Conservation (phyloP, 1,140 invertebrate species). For the Spodoptera litura region DNA sequence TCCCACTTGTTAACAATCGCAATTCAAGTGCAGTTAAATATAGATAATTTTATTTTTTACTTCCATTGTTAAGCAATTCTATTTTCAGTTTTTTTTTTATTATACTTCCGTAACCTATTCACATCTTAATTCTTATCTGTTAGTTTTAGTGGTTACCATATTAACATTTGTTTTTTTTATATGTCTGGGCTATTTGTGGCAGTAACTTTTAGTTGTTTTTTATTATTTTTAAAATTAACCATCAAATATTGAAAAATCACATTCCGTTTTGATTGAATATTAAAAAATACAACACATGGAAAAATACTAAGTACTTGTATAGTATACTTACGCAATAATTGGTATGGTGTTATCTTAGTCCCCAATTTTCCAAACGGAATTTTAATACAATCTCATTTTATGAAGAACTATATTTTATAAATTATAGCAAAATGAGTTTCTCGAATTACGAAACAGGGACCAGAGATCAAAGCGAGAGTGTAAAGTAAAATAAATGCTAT, state of each 20-base stretch:
- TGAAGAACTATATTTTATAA: conserved; percentile 8
- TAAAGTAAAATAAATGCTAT: conserved; percentile 28
- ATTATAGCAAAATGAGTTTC: conserved; percentile 4
- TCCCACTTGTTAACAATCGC: conserved; percentile 3
- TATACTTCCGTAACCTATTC: not conserved
- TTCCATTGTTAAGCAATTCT: not conserved
- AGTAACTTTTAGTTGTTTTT: not conserved
- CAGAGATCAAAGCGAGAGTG: conserved; percentile 46
- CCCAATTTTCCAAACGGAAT: not conserved
- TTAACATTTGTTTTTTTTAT: conserved; percentile 22
- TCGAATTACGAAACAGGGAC: conserved; percentile 48
- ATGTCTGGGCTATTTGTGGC: not conserved
- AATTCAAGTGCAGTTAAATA: conserved; percentile 1
- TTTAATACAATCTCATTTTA: conserved; percentile 9
- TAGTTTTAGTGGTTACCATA: conserved; percentile 52
- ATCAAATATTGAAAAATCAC: conserved; percentile 35
- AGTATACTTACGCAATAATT: too few species aligned
- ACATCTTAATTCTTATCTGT: conserved; percentile 21
- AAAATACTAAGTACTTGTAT: not conserved
- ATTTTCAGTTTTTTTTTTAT: conserved; percentile 24
- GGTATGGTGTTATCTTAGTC: too few species aligned
- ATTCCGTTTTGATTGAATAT: conserved; percentile 47
- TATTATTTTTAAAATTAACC: conserved; percentile 3
- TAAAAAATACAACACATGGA: not conserved
- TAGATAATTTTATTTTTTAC: conserved; percentile 22